Evolutionary conservation across 1,140 invertebrate species (phyloP), one percentile per base, ranked within the genome.

Genomic region (Drosophila varians): DNA sequence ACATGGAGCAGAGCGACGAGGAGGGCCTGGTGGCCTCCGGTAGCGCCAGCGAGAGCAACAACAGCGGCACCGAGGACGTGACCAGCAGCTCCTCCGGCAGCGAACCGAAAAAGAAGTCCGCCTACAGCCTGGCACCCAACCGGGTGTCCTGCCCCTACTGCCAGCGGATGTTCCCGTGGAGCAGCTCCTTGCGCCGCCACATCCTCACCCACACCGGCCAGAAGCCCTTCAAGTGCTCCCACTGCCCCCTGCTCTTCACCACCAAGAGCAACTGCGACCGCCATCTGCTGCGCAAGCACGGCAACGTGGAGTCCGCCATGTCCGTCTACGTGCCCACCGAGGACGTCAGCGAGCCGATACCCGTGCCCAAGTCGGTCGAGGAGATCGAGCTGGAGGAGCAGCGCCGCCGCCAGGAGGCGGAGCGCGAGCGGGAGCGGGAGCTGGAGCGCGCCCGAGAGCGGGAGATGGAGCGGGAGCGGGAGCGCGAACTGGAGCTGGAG

Each of bases 221-320:
- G 90, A 99, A 99, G 86, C 98, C 98, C 0, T 99, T 96, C 92
- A 97, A 98, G 88, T 99, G 98, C 91, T 95, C 95, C 1, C 95
- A 97, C 71, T 99, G 98, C 89, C 95, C 96, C 0, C 93, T 99
- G 0, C 93, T 97, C 0, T 99, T 99, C 91, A 99, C 98, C 3
- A 99, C 98, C 0, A 99, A 99, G 86, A 98, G 97, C 1, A 99
- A 99, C 91, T 97, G 98, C 90, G 98, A 99, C 77, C 95, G 98
- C 11, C 98, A 99, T 90, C 91, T 99, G 49, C 91, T 98, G 16
- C 92, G 97, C 11, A 98, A 98, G 89, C 98, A 99, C 88, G 96
- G 94, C 16, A 93, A 91, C 31, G 88, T 91, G 2, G 90, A 91
- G 65, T 88, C 84, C 6, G 90, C 90, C 28, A 87, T 91, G 55